Percentiles rank a stretch among this genome's conserved stretches.
phyloP scores from a whole-genome alignment of 1,140 invertebrate genomes.

The Formica selysi region DNA sequence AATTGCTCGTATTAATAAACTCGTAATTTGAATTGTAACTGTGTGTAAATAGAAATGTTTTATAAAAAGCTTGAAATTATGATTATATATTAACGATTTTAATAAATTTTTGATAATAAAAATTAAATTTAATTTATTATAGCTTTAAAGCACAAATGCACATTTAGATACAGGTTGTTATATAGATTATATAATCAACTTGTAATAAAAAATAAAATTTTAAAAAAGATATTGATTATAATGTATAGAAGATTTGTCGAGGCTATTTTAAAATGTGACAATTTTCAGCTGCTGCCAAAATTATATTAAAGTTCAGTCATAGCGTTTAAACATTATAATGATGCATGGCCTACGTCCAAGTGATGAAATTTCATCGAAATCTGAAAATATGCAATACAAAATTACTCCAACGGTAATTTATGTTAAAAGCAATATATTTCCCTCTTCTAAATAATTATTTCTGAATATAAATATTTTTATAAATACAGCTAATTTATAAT shows the following conservation, averaged over 20 bases:
- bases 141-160: no score
- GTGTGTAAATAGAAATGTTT: neutral
- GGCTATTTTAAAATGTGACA: conserved; percentile 50
- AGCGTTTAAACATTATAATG: conserved; percentile 80
- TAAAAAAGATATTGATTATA: neutral
- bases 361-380: conserved; percentile 45
- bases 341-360: conserved; percentile 79
- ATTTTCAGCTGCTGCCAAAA: conserved; percentile 77
- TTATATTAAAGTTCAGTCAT: conserved; percentile 79
- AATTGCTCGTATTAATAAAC: neutral
- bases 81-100: neutral
- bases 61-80: neutral
- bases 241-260: neutral
- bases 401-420: neutral
- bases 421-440: neutral
- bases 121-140: no score
- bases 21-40: neutral
- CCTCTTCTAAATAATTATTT: neutral
- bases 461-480: no score
- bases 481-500: no score
- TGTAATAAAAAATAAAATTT: neutral
- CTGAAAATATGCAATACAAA: conserved; percentile 30
- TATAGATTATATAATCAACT: neutral
- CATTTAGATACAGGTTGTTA: no score
- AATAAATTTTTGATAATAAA: no score